Conservation (phyloP, 2,888 invertebrate genomes). For the Camptogramma bilineatum region DNA sequence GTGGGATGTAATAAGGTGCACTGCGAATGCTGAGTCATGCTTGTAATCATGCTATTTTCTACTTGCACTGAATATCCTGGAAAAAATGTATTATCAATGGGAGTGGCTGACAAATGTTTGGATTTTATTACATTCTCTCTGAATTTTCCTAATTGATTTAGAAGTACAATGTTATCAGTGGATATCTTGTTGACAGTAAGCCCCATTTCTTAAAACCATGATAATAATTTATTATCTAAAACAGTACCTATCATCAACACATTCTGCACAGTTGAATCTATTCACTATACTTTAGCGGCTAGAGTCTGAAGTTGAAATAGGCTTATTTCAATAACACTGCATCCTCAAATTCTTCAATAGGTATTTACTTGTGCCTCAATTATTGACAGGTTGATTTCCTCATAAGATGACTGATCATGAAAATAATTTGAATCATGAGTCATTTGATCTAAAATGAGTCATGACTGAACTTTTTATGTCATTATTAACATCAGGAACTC, state of each 20-base stretch:
- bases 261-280: background rate
- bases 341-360: too few relatives aligned
- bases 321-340: background rate
- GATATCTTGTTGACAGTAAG: background rate
- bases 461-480: background rate
- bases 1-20: conserved; percentile 39
- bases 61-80: conserved; percentile 6
- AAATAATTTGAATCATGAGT: background rate
- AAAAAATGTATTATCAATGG: conserved; percentile 14
- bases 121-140: background rate
- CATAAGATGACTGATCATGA: conserved; percentile 1
- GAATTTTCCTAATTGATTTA: background rate
- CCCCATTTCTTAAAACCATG: background rate
- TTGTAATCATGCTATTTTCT: conserved; percentile 10
- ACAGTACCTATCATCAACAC: background rate
- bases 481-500: too few relatives aligned
- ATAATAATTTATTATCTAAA: background rate
- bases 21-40: conserved; percentile 43
- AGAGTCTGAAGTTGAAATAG: background rate
- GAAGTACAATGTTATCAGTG: background rate
- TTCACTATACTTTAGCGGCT: too few relatives aligned
- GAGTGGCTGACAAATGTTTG: background rate
- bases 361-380: background rate
- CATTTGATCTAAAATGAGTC: conserved; percentile 11
- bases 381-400: conserved; percentile 7